Conservation (phyloP, 2,888 invertebrate species). For the Augochlorella aurata region DNA sequence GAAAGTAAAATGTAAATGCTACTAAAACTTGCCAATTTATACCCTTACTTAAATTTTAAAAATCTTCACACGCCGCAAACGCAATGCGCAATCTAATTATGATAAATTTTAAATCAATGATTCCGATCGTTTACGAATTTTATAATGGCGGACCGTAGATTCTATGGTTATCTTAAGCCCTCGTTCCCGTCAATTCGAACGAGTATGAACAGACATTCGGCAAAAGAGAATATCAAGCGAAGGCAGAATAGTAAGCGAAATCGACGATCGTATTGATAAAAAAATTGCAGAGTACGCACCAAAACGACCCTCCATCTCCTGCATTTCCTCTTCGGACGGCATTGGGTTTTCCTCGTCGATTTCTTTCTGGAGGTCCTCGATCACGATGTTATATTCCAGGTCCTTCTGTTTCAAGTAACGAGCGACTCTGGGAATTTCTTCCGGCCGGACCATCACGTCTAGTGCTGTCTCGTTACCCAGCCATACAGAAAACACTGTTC, state of each 20-base stretch:
- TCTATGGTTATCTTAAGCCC: neutral
- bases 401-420: slow-evolving; percentile 85
- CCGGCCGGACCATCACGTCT: slow-evolving; percentile 88
- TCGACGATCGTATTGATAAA: neutral
- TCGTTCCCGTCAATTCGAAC: neutral
- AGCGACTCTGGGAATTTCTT: slow-evolving; percentile 86
- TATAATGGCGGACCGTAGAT: neutral
- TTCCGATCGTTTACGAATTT: neutral
- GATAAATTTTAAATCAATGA: too few relatives aligned
- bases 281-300: slow-evolving; percentile 67
- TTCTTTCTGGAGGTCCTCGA: slow-evolving; percentile 89
- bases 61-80: too few relatives aligned
- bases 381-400: slow-evolving; percentile 87
- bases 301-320: slow-evolving; percentile 87
- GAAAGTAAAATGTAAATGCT: too few relatives aligned
- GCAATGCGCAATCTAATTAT: too few relatives aligned
- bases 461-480: slow-evolving; percentile 85
- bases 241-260: slow-evolving; percentile 25
- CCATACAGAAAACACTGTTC: slow-evolving; percentile 84
- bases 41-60: too few relatives aligned
- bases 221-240: slow-evolving; percentile 4
- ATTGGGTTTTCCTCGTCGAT: slow-evolving; percentile 91
- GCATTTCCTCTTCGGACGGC: slow-evolving; percentile 84
- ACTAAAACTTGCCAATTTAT: too few relatives aligned
- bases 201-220: neutral